Base-by-base conservation (phyloP, 2,797 vertebrate genomes). In the Silurus lanzhouensis region DNA sequence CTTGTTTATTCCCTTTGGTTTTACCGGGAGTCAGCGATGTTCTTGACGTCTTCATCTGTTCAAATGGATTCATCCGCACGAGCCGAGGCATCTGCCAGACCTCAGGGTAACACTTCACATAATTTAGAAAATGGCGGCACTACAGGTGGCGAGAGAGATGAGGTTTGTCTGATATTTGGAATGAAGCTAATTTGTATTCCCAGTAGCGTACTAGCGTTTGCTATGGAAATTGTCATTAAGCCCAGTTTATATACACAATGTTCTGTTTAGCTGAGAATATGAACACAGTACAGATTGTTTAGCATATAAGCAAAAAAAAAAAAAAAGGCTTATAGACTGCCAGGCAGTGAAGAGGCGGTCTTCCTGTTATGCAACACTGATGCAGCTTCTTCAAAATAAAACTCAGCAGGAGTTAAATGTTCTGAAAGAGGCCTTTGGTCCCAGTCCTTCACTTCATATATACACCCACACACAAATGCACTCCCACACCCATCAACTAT, bases 21-120 rank as follows among this genome's bases (percentile, higher is more conserved):
- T 83, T 82, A 87, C 77, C 25, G n/a, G 83, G 83, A 89, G 44
- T 60, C 71, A 75, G 85, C 64, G 15, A 84, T 87, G 86, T 88
- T 46, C 84, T 91, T 85, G 88, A 88, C 87, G 63, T 81, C 83
- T 84, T 82, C n/a, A 82, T 86, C 82, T 81, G 79, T 85, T 83
- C 55, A 17, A 63, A 81, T 17, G 75, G 38, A 82, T 83, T 44
- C 60, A 4, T 27, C 61, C 4, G 68, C 31, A 66, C 20, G 46
- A 83, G 7, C 13, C 31, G 25, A 63, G 17, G 6, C 76, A 74
- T 85, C 67, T 87, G 46, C 31, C 20, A 7, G 22, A 84, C 72
- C 64, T 61, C 57, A 6, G 19, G 81, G 60, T 75, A 66, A 44
- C 81, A 83, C 74, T 77, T 86, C 38, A 52, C 0, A 27, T 86